Evolutionary conservation across 2,113 vertebrate genomes (phyloP).

Genomic region (Craseonycteris thonglongyai): DNA sequence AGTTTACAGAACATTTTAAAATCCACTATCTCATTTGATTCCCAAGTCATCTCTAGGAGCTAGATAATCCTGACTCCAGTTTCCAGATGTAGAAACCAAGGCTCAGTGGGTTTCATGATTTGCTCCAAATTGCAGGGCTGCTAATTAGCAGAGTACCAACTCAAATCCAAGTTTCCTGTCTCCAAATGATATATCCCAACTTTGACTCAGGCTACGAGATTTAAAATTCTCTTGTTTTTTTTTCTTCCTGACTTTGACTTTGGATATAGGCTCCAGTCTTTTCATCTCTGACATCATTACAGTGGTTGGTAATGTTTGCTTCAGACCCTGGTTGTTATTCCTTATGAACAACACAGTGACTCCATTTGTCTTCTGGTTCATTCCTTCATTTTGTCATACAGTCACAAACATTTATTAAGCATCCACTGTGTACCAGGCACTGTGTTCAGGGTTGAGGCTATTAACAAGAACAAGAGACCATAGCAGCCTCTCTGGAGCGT

Average conservation of each 20-base stretch:
- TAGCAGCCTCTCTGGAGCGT: neutral
- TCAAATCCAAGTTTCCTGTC: conserved; percentile 17
- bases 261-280: neutral
- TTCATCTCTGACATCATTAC: neutral
- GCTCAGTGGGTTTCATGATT: neutral
- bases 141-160: neutral
- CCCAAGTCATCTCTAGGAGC: neutral
- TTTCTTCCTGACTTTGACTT: neutral
- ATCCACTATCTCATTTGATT: neutral
- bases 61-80: neutral
- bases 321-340: neutral
- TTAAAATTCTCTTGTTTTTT: neutral
- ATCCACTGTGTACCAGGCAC: neutral
- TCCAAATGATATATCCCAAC: neutral
- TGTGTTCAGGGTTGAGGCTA: neutral
- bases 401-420: neutral
- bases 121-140: neutral
- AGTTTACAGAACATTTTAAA: conserved; percentile 11
- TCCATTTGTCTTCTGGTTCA: neutral
- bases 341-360: neutral
- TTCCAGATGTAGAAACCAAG: neutral
- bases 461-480: neutral
- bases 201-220: conserved; percentile 16
- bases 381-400: neutral
- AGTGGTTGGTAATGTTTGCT: neutral